phyloP scores from a whole-genome alignment of 2,888 invertebrate species.

The Gisinianus flammeolus region DNA sequence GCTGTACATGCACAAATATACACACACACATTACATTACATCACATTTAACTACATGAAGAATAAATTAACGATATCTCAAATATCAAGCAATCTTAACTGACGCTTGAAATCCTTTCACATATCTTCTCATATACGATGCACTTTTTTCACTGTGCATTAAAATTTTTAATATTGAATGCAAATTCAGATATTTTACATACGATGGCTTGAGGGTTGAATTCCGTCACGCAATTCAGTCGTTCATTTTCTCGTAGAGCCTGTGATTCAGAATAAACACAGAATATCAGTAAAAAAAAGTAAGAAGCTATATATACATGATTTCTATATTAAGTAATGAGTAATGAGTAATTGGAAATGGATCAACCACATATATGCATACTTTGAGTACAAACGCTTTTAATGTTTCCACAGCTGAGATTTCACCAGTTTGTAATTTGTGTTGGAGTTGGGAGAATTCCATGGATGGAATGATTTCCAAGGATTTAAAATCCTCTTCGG shows the following conservation, averaged over 20 bases:
- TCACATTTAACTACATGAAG: not conserved
- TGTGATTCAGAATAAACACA: slow-evolving; percentile 35
- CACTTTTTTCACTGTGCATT: too few relatives aligned
- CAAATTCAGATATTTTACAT: slow-evolving; percentile 35
- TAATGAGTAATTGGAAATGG: not conserved
- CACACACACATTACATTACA: too few relatives aligned
- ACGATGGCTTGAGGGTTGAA: slow-evolving; percentile 59
- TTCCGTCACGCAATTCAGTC: slow-evolving; percentile 60
- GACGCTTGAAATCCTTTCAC: too few relatives aligned
- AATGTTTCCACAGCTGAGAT: slow-evolving; percentile 50
- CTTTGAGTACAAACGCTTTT: slow-evolving; percentile 52
- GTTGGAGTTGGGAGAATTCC: slow-evolving; percentile 44
- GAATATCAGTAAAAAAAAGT: not conserved
- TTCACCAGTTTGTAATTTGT: slow-evolving; percentile 43
- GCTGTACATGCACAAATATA: not conserved
- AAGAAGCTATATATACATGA: not conserved
- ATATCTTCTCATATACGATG: too few relatives aligned
- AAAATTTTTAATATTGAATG: not conserved
- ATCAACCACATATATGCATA: slow-evolving; percentile 13
- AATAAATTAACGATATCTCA: too few relatives aligned
- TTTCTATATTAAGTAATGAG: not conserved
- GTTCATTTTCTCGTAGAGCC: slow-evolving; percentile 56
- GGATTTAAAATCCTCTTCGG: not conserved
- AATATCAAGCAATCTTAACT: too few relatives aligned
- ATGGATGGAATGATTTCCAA: slow-evolving; percentile 24